Evolutionary conservation across 2,797 vertebrate genomes (phyloP).

Genomic region (Urocyon cinereoargenteus): DNA sequence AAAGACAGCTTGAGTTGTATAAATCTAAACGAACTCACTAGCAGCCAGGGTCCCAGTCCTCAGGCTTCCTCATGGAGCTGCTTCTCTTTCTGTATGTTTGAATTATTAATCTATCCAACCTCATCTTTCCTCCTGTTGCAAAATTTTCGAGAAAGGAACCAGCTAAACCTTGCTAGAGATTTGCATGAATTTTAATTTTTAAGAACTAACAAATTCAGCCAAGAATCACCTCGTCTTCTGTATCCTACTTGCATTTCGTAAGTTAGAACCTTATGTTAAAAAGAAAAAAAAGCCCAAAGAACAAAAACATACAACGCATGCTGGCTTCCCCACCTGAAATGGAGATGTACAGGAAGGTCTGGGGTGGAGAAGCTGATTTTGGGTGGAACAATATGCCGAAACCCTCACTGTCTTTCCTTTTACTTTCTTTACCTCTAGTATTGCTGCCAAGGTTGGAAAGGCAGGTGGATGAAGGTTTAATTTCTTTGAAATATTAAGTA

Average conservation of each 20-base stretch:
- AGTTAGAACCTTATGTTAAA: not conserved
- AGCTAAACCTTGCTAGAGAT: conserved; percentile 2
- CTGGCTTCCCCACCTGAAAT: not conserved
- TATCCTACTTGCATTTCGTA: not conserved
- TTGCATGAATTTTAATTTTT: not conserved
- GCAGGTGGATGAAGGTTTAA: not conserved
- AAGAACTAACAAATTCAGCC: not conserved
- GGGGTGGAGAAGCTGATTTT: not conserved
- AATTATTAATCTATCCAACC: not conserved
- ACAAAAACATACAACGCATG: not conserved
- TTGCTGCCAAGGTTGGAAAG: not conserved
- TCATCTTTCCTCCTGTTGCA: not conserved
- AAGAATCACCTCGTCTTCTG: not conserved
- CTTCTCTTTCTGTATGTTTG: conserved; percentile 18
- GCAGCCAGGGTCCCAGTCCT: not conserved
- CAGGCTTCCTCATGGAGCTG: not conserved
- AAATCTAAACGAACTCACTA: conserved; percentile 53
- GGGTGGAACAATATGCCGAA: not conserved
- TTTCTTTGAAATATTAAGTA: not conserved
- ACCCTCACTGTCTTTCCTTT: not conserved
- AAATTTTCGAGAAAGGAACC: conserved; percentile 6
- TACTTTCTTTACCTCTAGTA: not conserved
- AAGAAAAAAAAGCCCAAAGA: not conserved
- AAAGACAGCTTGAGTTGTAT: conserved; percentile 66
- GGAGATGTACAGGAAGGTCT: not conserved